Conservation (phyloP, 2,113 vertebrate species). For the Sturnus vulgaris region DNA sequence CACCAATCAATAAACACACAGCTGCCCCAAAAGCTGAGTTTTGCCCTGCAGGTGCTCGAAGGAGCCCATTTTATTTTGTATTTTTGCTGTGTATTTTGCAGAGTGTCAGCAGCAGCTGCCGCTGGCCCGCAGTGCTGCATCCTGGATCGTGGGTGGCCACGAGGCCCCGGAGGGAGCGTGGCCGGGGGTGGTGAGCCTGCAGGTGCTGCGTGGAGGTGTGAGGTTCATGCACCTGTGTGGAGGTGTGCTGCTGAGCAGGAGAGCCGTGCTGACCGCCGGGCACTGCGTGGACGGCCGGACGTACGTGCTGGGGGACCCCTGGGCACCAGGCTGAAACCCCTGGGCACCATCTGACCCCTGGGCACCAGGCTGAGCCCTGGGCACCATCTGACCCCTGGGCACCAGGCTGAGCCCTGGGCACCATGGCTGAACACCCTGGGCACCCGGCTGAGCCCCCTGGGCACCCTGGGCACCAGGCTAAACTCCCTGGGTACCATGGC, state of each 20-base stretch:
- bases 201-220: not conserved
- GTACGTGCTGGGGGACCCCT: not conserved
- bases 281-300: not conserved
- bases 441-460: too few species aligned
- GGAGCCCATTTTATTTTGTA: not conserved
- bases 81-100: not conserved
- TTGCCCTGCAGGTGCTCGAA: not conserved
- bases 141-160: not conserved
- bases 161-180: not conserved
- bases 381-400: not conserved
- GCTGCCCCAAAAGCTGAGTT: not conserved
- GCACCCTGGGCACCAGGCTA: too few species aligned
- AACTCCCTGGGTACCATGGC: not conserved
- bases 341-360: not conserved
- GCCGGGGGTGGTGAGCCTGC: not conserved
- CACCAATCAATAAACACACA: too few species aligned
- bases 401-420: not conserved
- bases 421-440: not conserved
- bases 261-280: not conserved
- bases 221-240: not conserved
- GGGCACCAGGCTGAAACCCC: not conserved
- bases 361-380: not conserved
- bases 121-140: not conserved
- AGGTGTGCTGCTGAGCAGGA: not conserved
- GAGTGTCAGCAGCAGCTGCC: not conserved